These are phyloP conservation scores for Nannospalax galili DNA, from an alignment of 2,113 vertebrate species.

Conservation along the genomic window DNA sequence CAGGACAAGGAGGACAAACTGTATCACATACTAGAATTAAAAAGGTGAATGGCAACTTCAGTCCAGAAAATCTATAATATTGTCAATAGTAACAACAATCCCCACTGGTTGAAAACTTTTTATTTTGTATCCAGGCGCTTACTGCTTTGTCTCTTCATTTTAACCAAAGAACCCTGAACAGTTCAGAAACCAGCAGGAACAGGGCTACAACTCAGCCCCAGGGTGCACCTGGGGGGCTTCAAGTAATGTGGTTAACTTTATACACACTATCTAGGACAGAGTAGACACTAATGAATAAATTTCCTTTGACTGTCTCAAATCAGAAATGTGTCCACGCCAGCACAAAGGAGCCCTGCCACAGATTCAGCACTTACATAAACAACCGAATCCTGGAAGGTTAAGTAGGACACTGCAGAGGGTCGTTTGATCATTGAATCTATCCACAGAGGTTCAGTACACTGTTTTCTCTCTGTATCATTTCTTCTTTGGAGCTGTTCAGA, in stretches of 20 bases:
- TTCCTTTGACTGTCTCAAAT: background rate
- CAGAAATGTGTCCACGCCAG: background rate
- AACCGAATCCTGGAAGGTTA: background rate
- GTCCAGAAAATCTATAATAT: background rate
- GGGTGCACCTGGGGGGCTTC: background rate
- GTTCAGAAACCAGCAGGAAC: background rate
- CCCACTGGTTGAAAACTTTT: background rate
- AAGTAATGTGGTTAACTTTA: background rate
- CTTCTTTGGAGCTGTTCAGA: background rate
- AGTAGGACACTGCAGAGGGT: background rate
- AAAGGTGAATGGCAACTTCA: background rate
- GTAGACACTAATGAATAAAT: background rate
- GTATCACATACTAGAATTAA: background rate
- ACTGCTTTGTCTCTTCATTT: background rate
- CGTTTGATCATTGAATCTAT: background rate
- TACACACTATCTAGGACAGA: background rate
- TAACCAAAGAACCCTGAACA: background rate
- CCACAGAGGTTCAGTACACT: background rate
- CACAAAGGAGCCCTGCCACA: background rate
- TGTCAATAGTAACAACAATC: background rate
- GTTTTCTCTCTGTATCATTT: background rate
- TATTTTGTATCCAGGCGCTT: background rate
- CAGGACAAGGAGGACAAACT: background rate
- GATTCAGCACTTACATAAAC: background rate
- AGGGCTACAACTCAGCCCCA: background rate